Percentiles rank a stretch among this genome's conserved stretches.
Conservation (phyloP, 2,113 vertebrate species). For the Rhipidura dahli region DNA sequence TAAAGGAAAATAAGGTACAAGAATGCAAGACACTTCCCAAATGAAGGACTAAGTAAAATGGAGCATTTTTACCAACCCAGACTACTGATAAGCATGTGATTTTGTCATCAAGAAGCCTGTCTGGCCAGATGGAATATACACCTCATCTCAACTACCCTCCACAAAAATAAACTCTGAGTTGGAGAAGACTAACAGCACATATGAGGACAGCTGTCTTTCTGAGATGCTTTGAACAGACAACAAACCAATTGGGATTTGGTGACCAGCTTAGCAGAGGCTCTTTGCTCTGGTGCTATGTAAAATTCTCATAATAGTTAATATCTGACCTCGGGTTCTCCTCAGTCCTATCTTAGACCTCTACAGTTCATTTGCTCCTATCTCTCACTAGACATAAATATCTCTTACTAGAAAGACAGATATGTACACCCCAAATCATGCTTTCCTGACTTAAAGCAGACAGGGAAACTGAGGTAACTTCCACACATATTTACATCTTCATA, state of each 20-base stretch:
- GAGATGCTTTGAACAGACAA: neutral
- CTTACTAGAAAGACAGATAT: neutral
- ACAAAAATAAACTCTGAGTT: neutral
- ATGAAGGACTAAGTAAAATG: neutral
- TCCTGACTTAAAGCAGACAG: neutral
- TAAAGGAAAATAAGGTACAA: neutral
- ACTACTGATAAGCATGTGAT: neutral
- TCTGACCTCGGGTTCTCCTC: neutral
- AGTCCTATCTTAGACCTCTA: neutral
- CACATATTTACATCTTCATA: neutral
- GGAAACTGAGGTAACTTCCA: neutral
- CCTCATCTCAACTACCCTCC: neutral
- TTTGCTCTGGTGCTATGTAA: neutral
- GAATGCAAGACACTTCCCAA: neutral
- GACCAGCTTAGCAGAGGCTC: neutral
- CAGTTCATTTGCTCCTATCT: neutral
- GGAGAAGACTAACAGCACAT: neutral
- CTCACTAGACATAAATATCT: neutral
- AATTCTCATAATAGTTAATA: neutral
- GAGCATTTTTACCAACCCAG: neutral
- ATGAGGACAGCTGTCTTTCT: neutral
- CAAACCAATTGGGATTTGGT: neutral
- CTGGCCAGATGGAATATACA: neutral
- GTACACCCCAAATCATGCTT: neutral
- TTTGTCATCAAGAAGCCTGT: neutral